Evolutionary conservation across 2,113 vertebrate species (phyloP), one percentile per base, ranked within the genome.

Genomic region (Chiloscyllium plagiosum): DNA sequence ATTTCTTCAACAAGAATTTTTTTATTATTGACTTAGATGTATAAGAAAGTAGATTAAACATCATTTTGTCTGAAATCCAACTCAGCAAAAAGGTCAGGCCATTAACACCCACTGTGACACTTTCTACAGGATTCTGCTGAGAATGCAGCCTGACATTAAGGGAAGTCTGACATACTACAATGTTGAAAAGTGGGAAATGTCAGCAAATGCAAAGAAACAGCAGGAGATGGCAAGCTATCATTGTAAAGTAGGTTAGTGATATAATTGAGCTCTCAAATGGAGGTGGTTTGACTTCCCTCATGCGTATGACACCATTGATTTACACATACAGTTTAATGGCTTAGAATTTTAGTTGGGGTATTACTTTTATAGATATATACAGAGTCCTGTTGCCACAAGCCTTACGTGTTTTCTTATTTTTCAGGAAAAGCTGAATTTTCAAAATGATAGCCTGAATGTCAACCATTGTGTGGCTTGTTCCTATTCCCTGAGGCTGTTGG

Each of bases 111-210:
- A 24, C 37, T 72, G 94, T 50, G 69, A 95, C 68, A 76, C 47
- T 33, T 95, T 72, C 94, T 70, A 50, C 15, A 42, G 66, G 93
- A 37, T 47, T 70, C 66, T 52, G 94, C 33, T 72, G 42, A 95
- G 94, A 95, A 50, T 24, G 47, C 19, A 66, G 89, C 5, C 68
- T 72, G 94, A 95, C 69, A 72, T 72, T 72, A 72, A 22, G 22
- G 42, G 22, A 72, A 76, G 69, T 50, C 69, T 95, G 94, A 95
- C 94, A 68, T 72, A 76, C 94, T 50, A 52, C 94, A 95, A 95
- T 72, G 94, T 72, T 76, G 68, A 95, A 76, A 94, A 94, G 93
- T 70, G n/a, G 68, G 47, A 94, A 95, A 95, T 95, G 66, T 95
- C 94, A 95, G 4, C 68, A 33, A 26, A 72, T 95, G 76, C 94